Conservation (phyloP, 2,888 invertebrate genomes). For the Drosophila helvetica region DNA sequence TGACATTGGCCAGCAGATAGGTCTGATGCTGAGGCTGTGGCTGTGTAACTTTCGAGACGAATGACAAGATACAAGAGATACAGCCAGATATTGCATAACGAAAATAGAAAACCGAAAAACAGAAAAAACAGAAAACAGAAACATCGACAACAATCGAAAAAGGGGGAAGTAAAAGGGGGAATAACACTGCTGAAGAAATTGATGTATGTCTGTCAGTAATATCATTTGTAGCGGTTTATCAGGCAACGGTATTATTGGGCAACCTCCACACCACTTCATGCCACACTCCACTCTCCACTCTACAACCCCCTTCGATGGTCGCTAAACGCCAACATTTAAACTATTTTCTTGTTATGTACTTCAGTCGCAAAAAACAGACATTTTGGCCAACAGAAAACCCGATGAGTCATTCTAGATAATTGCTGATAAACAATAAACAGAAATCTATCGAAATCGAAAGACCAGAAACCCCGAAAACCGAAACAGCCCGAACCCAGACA, state of each 20-base stretch:
- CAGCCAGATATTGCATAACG: conserved; percentile 70
- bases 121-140: conserved; percentile 42
- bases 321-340: conserved; percentile 67
- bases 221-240: conserved; percentile 80
- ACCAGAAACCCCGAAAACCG: conserved; percentile 1
- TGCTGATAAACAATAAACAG: conserved; percentile 45
- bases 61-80: conserved; percentile 36
- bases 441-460: conserved; percentile 24
- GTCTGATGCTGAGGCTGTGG: conserved; percentile 27
- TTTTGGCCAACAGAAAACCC: conserved; percentile 68
- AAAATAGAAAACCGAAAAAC: conserved; percentile 68
- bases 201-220: conserved; percentile 56
- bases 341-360: conserved; percentile 78
- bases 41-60: conserved; percentile 54
- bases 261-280: conserved; percentile 61
- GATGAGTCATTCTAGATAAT: conserved; percentile 76
- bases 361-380: conserved; percentile 26
- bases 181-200: conserved; percentile 41
- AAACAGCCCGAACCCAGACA: neutral
- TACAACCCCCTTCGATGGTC: conserved; percentile 43
- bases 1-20: conserved; percentile 41
- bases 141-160: conserved; percentile 5
- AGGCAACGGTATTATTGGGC: conserved; percentile 77
- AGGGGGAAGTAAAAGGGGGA: conserved; percentile 1
- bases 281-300: conserved; percentile 27